Evolutionary conservation across 2,888 invertebrate species (phyloP).

Genomic region (Diaperis boleti): DNA sequence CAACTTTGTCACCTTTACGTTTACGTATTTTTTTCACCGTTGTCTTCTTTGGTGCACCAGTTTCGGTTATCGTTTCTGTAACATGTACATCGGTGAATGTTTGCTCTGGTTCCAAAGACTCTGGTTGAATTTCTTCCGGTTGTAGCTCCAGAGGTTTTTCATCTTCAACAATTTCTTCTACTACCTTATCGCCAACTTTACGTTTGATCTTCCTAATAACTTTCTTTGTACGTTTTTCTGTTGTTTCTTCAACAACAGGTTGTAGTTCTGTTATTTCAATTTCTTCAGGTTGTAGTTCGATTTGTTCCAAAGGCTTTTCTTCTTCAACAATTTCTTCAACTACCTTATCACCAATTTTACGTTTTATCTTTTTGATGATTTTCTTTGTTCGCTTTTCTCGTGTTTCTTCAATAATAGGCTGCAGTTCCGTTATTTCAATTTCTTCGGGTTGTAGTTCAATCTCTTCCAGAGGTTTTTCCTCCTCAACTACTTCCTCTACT

Average conservation of each 20-base stretch:
- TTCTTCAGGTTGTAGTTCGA: background rate
- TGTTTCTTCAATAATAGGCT: conserved; percentile 39
- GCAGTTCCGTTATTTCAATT: background rate
- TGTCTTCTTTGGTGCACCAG: conserved; percentile 56
- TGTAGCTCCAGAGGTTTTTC: too few species aligned
- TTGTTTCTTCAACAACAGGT: conserved; percentile 48
- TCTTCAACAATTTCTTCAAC: conserved; percentile 19
- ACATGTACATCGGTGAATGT: conserved; percentile 20
- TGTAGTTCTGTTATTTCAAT: background rate
- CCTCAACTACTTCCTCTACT: background rate
- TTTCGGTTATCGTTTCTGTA: conserved; percentile 42
- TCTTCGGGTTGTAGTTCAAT: background rate
- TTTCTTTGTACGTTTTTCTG: conserved; percentile 44
- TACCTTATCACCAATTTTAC: background rate
- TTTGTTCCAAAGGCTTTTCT: conserved; percentile 15
- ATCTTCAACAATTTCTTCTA: conserved; percentile 57
- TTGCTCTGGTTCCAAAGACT: conserved; percentile 46
- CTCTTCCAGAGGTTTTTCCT: background rate
- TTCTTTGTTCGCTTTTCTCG: conserved; percentile 29
- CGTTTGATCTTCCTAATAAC: conserved; percentile 44
- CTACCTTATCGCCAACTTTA: conserved; percentile 52
- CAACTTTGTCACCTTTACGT: conserved; percentile 58
- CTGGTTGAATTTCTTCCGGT: too few species aligned
- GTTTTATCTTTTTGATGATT: conserved; percentile 24
- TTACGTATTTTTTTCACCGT: conserved; percentile 58